Evolutionary conservation across 2,888 invertebrate genomes (phyloP).

Genomic region (Sarcophaga rosellei): DNA sequence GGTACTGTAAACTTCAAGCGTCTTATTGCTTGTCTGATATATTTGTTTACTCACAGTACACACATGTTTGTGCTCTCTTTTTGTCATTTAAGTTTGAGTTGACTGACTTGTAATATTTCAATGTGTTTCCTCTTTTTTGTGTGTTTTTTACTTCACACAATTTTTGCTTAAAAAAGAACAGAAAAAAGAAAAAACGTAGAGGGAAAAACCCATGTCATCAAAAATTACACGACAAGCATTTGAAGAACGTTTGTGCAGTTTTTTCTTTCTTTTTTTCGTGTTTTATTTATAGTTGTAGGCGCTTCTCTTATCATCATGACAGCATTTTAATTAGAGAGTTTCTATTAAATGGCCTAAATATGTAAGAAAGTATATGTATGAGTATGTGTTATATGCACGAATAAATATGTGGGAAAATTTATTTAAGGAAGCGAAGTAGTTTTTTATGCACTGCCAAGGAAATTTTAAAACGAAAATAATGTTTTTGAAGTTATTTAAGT

Average conservation of each 20-base stretch:
- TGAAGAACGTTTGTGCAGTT: slow-evolving; percentile 26
- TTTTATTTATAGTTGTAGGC: slow-evolving; percentile 4
- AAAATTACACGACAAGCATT: slow-evolving; percentile 42
- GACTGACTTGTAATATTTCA: not conserved
- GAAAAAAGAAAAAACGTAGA: not conserved
- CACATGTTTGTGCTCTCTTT: not conserved
- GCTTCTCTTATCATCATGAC: slow-evolving; percentile 25
- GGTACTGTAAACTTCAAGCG: no score
- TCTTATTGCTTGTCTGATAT: no score
- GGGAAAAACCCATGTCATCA: slow-evolving; percentile 31
- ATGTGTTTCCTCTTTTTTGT: not conserved
- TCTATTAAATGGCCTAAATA: slow-evolving; percentile 16
- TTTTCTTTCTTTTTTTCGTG: not conserved
- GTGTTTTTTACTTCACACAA: not conserved
- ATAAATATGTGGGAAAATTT: no score
- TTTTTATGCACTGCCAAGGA: no score
- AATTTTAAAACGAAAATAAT: no score
- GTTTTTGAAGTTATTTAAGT: not conserved
- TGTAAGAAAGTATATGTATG: not conserved
- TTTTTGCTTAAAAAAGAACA: not conserved
- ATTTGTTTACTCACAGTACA: no score
- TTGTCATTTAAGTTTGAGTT: not conserved
- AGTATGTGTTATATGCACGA: no score
- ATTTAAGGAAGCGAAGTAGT: no score
- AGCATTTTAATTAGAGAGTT: slow-evolving; percentile 58